Base-by-base conservation (phyloP, 2,888 invertebrate genomes). In the Carcina quercana region DNA sequence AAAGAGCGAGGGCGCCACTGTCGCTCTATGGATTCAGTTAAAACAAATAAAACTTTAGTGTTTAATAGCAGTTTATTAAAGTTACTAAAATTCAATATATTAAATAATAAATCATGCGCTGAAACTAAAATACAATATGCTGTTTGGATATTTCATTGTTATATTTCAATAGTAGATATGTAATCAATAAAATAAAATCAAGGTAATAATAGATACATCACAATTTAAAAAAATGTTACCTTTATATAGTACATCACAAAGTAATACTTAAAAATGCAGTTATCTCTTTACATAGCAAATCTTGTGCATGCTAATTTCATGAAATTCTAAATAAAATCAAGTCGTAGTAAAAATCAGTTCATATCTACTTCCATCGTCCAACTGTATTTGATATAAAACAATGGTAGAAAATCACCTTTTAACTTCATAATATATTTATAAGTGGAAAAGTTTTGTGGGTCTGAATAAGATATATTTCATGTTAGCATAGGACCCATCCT, bases 221-320 rank as follows among this genome's bases (percentile, higher is more conserved):
- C 53, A 19, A 28, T 33, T 10, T 13, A 39, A 53, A 53, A 59
- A 50, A 47, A 40, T 47, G 42, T 45, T 43, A 35, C 30, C 32
- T 35, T 43, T 15, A 33, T 37, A 35, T 25, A 26, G 15, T 35
- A 21, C 3, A 25, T 25, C 7, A 11, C 13, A 24, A 25, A 15
- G 11, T 24, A 24, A 11, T 24, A 24, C 11, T 24, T 24, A 24
- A 24, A 24, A 24, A 24, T 24, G 24, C 11, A 24, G 24, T n/a
- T 11, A 11, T 10, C 24, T 11, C 24, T 24, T 10, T 24, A 12
- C 24, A 5, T 54, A 58, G 53, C 57, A 50, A 52, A 50, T 51
- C 47, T 69, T 70, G 73, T 73, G 71, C 70, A 60, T 59, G 37
- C 55, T 45, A 39, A 57, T 47, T 46, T 50, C 53, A 48, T 19